Percentiles rank a stretch among this genome's conserved stretches.
phyloP scores from a whole-genome alignment of 1,140 invertebrate genomes.

The Probaryconus sp. region DNA sequence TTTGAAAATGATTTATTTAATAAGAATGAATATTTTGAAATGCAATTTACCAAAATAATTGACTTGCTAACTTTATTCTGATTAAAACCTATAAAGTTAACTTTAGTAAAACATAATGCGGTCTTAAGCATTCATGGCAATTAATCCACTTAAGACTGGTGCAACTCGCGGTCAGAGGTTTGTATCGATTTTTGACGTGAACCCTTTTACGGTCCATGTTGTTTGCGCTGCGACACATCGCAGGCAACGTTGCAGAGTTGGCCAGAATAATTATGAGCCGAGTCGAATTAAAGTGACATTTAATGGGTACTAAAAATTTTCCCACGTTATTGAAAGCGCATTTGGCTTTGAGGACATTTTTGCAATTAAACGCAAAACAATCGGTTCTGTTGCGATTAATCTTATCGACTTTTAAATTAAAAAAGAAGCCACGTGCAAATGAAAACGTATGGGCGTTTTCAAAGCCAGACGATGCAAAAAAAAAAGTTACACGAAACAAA shows the following conservation, averaged over 20 bases:
- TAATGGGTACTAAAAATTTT: conserved; percentile 48
- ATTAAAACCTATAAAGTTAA: too few species aligned
- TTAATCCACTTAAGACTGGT: conserved; percentile 45
- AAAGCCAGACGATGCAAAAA: not conserved
- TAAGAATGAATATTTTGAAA: too few species aligned
- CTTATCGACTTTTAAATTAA: conserved; percentile 54
- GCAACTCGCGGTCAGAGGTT: conserved; percentile 32
- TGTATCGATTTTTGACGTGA: conserved; percentile 52
- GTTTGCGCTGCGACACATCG: conserved; percentile 36
- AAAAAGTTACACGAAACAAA: too few species aligned
- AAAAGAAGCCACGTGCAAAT: conserved; percentile 25
- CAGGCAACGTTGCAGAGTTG: conserved; percentile 31
- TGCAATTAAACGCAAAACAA: conserved; percentile 36
- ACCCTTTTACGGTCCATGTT: conserved; percentile 28
- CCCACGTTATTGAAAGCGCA: conserved; percentile 46
- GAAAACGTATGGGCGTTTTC: conserved; percentile 24
- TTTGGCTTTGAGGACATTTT: conserved; percentile 33
- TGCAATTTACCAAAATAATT: too few species aligned
- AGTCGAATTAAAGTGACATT: conserved; percentile 41
- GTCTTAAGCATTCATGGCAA: conserved; percentile 28
- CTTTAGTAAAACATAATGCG: conserved; percentile 27
- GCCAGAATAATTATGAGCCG: conserved; percentile 39
- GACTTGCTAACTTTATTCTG: too few species aligned
- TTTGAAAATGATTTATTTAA: too few species aligned
- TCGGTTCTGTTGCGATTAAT: conserved; percentile 23